Base-by-base conservation (phyloP, 2,888 invertebrate genomes). In the Troides aeacus region DNA sequence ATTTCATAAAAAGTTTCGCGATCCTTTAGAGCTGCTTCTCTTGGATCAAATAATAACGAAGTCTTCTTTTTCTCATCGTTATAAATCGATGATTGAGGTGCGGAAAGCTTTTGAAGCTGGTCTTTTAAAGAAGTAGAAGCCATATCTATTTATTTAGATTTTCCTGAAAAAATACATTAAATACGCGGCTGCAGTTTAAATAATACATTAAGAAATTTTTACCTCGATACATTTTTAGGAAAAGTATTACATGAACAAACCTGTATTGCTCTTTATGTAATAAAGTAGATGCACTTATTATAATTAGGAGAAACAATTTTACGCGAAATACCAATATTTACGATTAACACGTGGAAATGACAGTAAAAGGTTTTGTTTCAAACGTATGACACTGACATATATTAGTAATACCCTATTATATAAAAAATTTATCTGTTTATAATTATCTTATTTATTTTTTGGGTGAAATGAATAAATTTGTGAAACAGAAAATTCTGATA, bases 41-140 rank as follows among this genome's bases (percentile, higher is more conserved):
- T 96, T 0, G 96, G 95, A 79, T 97, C 96, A 84, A 99, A 99
- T 1, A 99, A 89, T 75, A 99, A 93, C 0, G 99, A 99, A 17
- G 96, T 94, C 62, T 95, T 94, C 77, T 94, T 95, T 77, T 95
- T 96, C 69, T 94, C 94, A 79, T 95, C 95, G 65, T 93, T 87
- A 50, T 96, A 88, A 6, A 95, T 82, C 3, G 94, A 86, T 0
- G 97, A 95, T 84, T 98, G 97, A 0, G 98, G 97, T 2, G 94
- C 94, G 59, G 95, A 93, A 68, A 98, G 93, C 72, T 94, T 95
- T 78, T 94, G 93, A 53, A 98, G 90, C 89, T 98, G 98, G 75
- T 96, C 95, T 63, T 96, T 95, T 83, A 98, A 92, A 36, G 97
- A 96, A 56, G 97, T 97, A 39, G 94, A 70, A 62, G 89, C 85